Evolutionary conservation across 1,140 invertebrate genomes (phyloP), one percentile per base, ranked within the genome.

Genomic region (Leptopilina boulardi): DNA sequence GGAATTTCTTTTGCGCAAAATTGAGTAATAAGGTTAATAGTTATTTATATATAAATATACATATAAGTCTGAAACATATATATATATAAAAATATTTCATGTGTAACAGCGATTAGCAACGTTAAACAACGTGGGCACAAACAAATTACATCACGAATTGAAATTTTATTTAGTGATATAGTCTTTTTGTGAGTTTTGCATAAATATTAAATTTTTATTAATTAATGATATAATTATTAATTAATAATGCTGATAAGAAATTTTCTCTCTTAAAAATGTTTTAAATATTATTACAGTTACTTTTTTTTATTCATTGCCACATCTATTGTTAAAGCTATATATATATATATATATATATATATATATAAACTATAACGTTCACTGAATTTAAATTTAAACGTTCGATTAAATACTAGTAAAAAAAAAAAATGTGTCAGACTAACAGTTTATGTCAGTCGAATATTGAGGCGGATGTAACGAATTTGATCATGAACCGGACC

Each of bases 391-490:
- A 66, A 30, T 66, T 66, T 66, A 13, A 66, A 66, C 23, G 59
- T 66, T 66, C 11, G 23, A 30, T 66, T 30, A 66, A 66, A 30
- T 6, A 38, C 34, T 6, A 38, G n/a, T 13, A n/a, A 13, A 30
- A 66, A 23, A 30, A 66, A 66, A 51, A 66, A 34, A 34, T 11
- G 59, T 66, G 26, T 26, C 15, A 66, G 59, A 11, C 59, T 66
- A 3, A 51, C 15, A 66, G 59, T 66, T n/a, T n/a, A 13, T 30
- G 59, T 13, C 59, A 66, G 13, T 34, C 23, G 11, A 66, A 66
- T n/a, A n/a, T 66, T 66, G 8, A 59, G 23, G 59, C 59, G 59
- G 21, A 66, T 66, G 59, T 66, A 66, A 66, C 23, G 59, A 66
- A 30, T 66, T 66, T 66, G 59, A n/a, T 34, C 21, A 8, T 66